These are phyloP conservation scores for Pituophis catenifer DNA, from an alignment of 2,113 vertebrate genomes.

Conservation along the genomic window DNA sequence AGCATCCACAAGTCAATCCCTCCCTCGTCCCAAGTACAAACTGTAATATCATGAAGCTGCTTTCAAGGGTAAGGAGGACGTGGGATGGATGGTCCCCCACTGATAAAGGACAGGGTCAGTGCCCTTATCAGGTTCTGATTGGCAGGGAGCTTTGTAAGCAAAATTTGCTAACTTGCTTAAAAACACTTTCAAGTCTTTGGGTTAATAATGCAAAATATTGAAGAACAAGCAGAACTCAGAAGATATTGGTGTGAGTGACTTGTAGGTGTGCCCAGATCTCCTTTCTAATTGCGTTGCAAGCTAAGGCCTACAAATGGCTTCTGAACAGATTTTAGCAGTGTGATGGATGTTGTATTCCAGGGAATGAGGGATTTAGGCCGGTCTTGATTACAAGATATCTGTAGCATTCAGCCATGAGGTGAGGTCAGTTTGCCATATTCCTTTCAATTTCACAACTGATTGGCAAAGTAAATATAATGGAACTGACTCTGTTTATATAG, in stretches of 20 bases:
- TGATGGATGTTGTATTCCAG: background rate
- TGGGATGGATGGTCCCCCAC: background rate
- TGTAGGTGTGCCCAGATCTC: background rate
- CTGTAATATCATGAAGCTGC: background rate
- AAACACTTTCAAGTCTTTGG: background rate
- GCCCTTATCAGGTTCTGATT: background rate
- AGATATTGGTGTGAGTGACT: background rate
- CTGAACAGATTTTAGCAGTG: background rate
- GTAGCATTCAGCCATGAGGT: background rate
- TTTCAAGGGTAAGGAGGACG: background rate
- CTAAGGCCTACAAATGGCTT: background rate
- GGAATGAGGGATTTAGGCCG: background rate
- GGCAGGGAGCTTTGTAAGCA: background rate
- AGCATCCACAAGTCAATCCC: fast-evolving
- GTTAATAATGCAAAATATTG: background rate
- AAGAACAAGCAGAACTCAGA: background rate
- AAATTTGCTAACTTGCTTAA: background rate
- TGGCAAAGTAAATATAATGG: background rate
- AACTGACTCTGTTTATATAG: background rate
- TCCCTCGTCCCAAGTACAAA: background rate
- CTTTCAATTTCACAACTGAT: background rate
- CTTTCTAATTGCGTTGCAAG: background rate
- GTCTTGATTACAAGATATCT: background rate
- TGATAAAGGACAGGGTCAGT: background rate
- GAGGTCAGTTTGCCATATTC: background rate